Evolutionary conservation across 2,113 vertebrate genomes (phyloP), one percentile per base, ranked within the genome.

Genomic region (Oxygymnocypris stewartii): DNA sequence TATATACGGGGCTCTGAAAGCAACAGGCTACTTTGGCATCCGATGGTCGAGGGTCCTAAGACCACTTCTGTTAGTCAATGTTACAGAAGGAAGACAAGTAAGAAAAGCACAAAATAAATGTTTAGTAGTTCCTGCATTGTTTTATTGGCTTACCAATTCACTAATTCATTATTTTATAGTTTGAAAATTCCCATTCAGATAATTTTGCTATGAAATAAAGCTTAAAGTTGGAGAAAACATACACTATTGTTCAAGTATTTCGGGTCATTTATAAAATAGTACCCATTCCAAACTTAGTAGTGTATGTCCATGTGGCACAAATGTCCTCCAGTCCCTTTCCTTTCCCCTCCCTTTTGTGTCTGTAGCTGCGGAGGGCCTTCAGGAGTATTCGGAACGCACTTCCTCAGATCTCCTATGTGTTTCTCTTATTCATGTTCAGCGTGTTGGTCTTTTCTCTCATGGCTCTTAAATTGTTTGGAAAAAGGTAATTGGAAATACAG

Each of bases 381-480:
- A 93, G 96, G 40, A 98, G 96, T 93, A 97, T 99, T 91, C 94
- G 96, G 81, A 98, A 97, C 77, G 96, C 97, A 0, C 92, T 99
- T 35, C 97, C 97, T 0, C 96, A 99, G 91, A 96, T 99, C 93
- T 93, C 95, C 73, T 96, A 95, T 0, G 96, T 99, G 79, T 97
- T 98, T 92, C 90, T 98, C 87, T 92, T 99, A 90, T 98, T 99
- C 89, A 96, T 98, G 90, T 98, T 99, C 93, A 98, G 96, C 71
- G 87, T 99, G 85, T 94, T 98, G 23, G 95, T 98, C 73, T 99
- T 98, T 91, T 98, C 97, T 71, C 96, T 99, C 54, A 97, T 99
- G 97, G 97, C 96, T 57, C 86, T 97, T 89, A 99, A 99, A 88
- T 94, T 99, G 42, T 95, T 98, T 75, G 94, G 96, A 16, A 96